Conservation (phyloP, 2,113 vertebrate genomes). For the Anoura caudifer region DNA sequence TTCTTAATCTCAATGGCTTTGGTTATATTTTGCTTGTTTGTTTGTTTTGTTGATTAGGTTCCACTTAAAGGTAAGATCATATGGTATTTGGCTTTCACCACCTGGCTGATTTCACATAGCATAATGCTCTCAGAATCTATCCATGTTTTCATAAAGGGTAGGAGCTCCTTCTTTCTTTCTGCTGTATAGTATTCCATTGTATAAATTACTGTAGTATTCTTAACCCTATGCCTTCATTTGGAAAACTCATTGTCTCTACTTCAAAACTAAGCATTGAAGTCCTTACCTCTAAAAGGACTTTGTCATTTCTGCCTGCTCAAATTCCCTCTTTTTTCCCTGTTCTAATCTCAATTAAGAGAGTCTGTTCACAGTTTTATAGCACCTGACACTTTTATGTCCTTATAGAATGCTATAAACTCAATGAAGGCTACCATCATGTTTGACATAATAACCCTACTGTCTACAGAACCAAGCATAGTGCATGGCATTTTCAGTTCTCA, state of each 20-base stretch:
- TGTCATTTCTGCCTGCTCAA: neutral
- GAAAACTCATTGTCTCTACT: neutral
- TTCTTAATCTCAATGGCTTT: too few relatives aligned
- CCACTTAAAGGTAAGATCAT: too few relatives aligned
- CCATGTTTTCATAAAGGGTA: too few relatives aligned
- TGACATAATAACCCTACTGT: neutral
- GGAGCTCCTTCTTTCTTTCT: too few relatives aligned
- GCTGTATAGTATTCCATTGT: too few relatives aligned
- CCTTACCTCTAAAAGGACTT: neutral
- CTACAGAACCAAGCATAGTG: neutral
- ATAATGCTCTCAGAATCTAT: too few relatives aligned
- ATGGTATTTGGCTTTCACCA: too few relatives aligned
- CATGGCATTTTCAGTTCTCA: neutral
- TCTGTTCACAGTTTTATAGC: neutral
- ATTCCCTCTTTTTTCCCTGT: accelerated
- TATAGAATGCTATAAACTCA: neutral
- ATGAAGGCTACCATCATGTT: neutral
- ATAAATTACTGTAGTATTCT: neutral
- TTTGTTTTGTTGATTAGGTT: too few relatives aligned
- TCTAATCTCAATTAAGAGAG: neutral
- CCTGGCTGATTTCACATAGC: too few relatives aligned
- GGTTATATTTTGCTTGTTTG: too few relatives aligned
- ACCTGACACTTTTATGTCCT: neutral
- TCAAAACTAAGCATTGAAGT: neutral
- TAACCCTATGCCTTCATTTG: neutral